phyloP scores from a whole-genome alignment of 2,797 vertebrate genomes.

The Ataeniobius toweri region DNA sequence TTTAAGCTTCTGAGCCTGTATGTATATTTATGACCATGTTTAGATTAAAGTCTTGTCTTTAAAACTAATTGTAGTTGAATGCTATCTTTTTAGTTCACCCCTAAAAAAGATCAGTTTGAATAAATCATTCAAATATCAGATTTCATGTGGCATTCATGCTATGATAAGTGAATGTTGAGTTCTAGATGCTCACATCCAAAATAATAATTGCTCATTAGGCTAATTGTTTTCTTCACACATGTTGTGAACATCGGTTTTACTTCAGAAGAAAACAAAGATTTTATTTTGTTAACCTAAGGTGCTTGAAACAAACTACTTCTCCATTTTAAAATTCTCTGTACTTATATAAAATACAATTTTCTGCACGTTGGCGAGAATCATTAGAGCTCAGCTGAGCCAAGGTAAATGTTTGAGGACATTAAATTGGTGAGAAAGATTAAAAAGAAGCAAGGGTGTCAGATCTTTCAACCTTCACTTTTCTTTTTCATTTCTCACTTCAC shows the following conservation, averaged over 20 bases:
- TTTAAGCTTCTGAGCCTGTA: background rate
- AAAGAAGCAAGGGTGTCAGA: constrained; percentile 32
- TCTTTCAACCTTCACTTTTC: constrained; percentile 43
- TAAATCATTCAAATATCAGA: background rate
- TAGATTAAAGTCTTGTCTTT: background rate
- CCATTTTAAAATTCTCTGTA: constrained; percentile 34
- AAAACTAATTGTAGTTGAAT: background rate
- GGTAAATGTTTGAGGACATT: constrained; percentile 32
- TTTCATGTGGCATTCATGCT: too few species aligned
- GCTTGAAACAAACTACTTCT: constrained; percentile 11
- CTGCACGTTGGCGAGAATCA: constrained; percentile 35
- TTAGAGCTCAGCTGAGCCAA: constrained; percentile 34
- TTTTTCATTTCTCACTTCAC: constrained; percentile 62
- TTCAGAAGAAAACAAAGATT: constrained; percentile 7
- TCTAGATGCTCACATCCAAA: background rate
- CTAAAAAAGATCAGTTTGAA: background rate
- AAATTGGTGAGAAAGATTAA: constrained; percentile 28
- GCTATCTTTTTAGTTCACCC: too few species aligned
- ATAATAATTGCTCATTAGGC: background rate
- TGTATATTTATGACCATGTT: background rate
- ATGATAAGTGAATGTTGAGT: too few species aligned
- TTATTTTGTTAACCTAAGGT: background rate
- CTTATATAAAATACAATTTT: constrained; percentile 17
- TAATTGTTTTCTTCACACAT: background rate
- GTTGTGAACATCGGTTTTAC: background rate